phyloP scores from a whole-genome alignment of 2,797 vertebrate species.

The Euthynnus affinis region DNA sequence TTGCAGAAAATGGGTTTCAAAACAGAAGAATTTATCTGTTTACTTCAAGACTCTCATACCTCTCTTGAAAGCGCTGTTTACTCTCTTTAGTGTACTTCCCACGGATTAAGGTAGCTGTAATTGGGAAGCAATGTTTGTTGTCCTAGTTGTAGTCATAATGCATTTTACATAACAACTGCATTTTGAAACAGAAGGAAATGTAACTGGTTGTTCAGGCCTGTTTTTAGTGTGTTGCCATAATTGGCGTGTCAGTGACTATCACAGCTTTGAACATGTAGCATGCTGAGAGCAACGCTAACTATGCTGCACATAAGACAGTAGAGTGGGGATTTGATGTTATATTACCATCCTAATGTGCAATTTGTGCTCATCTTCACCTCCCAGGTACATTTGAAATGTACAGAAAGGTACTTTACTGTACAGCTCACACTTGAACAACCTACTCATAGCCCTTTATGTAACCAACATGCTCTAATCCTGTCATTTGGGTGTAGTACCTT shows the following conservation, averaged over 20 bases:
- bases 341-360: constrained; percentile 48
- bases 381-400: constrained; percentile 42
- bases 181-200: constrained; percentile 59
- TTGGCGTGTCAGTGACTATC: constrained; percentile 62
- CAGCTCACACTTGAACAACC: constrained; percentile 59
- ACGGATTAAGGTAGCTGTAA: constrained; percentile 63
- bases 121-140: constrained; percentile 65
- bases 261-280: constrained; percentile 60
- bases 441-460: constrained; percentile 66
- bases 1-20: constrained; percentile 25
- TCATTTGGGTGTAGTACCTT: constrained; percentile 53
- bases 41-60: constrained; percentile 30
- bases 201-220: constrained; percentile 42
- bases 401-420: constrained; percentile 52
- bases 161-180: constrained; percentile 63
- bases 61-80: constrained; percentile 54
- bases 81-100: constrained; percentile 44
- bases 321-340: constrained; percentile 36
- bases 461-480: constrained; percentile 55
- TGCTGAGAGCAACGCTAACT: constrained; percentile 47
- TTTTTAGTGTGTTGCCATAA: constrained; percentile 60
- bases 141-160: constrained; percentile 57
- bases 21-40: constrained; percentile 30
- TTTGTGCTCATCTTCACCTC: constrained; percentile 20
- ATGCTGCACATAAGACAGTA: neutral